Conservation (phyloP, 1,140 invertebrate species). For the Drosophila nasuta region DNA sequence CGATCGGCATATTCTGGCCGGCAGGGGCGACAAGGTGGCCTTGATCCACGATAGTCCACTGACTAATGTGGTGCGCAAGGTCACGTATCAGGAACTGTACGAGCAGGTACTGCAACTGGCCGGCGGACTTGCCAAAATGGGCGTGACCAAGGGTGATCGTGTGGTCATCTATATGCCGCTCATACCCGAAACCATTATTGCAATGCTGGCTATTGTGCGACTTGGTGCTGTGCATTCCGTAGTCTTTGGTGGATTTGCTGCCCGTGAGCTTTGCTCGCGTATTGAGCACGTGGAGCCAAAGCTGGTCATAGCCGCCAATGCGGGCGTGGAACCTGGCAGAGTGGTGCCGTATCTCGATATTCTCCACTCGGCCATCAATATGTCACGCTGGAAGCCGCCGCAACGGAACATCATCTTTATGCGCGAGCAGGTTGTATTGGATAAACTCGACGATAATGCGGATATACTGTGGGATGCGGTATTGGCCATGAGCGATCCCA, state of each 20-base stretch:
- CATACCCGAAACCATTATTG: slow-evolving; percentile 93
- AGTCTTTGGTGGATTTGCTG: slow-evolving; percentile 96
- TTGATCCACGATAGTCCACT: slow-evolving; percentile 96
- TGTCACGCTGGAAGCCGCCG: slow-evolving; percentile 89
- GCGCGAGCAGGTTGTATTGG: slow-evolving; percentile 88
- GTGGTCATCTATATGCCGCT: slow-evolving; percentile 96
- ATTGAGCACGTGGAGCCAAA: slow-evolving; percentile 95
- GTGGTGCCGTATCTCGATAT: slow-evolving; percentile 95
- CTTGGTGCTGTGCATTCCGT: slow-evolving; percentile 95
- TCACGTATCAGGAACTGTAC: slow-evolving; percentile 93
- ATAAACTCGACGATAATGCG: slow-evolving; percentile 86
- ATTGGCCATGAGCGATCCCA: slow-evolving; percentile 85
- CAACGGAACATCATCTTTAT: slow-evolving; percentile 92
- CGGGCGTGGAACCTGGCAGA: slow-evolving; percentile 94
- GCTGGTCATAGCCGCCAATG: slow-evolving; percentile 95
- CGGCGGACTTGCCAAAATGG: slow-evolving; percentile 89
- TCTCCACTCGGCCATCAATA: slow-evolving; percentile 92
- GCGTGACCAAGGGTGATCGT: slow-evolving; percentile 89
- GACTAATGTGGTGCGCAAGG: slow-evolving; percentile 89
- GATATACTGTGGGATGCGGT: slow-evolving; percentile 93
- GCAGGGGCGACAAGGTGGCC: slow-evolving; percentile 91
- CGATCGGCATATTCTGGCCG: slow-evolving; percentile 93
- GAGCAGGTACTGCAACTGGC: slow-evolving; percentile 92
- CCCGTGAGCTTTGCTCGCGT: slow-evolving; percentile 92
- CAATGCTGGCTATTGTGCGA: slow-evolving; percentile 93